Conservation (phyloP, 2,797 vertebrate genomes). For the Pogoniulus pusillus region DNA sequence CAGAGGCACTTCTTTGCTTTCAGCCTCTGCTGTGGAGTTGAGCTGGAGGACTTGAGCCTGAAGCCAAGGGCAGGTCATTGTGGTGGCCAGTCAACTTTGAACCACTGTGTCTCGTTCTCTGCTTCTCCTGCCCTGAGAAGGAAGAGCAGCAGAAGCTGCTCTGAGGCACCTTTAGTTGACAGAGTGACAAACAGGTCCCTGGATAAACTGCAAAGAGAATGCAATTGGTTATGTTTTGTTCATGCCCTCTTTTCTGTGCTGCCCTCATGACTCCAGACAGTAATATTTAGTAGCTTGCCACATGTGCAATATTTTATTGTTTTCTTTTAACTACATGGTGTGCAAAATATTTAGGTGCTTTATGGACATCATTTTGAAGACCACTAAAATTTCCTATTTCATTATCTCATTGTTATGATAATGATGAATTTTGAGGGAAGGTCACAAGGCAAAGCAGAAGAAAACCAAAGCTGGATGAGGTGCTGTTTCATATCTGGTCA, state of each 20-base stretch:
- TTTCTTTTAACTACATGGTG: not conserved
- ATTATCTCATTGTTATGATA: constrained; percentile 12
- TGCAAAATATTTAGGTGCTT: not conserved
- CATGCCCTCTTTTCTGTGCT: rapidly evolving
- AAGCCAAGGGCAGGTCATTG: not conserved
- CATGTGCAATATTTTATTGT: not conserved
- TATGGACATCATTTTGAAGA: not conserved
- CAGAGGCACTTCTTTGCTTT: not conserved
- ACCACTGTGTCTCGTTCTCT: not conserved
- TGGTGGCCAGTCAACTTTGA: too few species aligned
- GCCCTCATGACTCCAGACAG: not conserved
- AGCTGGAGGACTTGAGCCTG: not conserved
- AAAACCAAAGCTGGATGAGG: constrained; percentile 16
- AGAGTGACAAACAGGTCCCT: not conserved
- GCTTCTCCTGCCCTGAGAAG: not conserved
- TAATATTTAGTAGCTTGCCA: not conserved
- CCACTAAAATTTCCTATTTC: not conserved
- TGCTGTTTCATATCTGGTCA: constrained; percentile 17
- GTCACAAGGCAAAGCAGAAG: constrained; percentile 12
- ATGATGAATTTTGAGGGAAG: not conserved
- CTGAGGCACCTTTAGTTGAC: not conserved
- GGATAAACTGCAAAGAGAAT: not conserved
- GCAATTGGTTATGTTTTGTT: not conserved
- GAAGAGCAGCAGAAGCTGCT: not conserved
- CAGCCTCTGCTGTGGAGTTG: not conserved